Evolutionary conservation across 2,888 invertebrate genomes (phyloP).

Genomic region (Drosophila greeni): DNA sequence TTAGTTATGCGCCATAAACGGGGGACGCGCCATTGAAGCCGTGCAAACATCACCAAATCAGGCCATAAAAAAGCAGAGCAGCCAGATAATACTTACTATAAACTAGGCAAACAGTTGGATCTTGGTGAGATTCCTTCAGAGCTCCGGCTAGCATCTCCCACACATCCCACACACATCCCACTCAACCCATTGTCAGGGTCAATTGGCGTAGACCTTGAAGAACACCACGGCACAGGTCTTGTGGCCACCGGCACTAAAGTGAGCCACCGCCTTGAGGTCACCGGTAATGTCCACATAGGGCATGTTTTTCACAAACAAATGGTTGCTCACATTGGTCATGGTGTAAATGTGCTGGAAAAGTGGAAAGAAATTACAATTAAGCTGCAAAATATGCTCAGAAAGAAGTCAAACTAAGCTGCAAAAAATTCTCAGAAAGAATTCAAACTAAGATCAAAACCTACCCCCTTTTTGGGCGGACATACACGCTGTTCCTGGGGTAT

Average conservation of each 20-base stretch:
- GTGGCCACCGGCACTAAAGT: slow-evolving; percentile 27
- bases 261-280: slow-evolving; percentile 41
- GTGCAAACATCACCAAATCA: slow-evolving; percentile 23
- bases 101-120: slow-evolving; percentile 25
- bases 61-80: slow-evolving; percentile 30
- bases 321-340: slow-evolving; percentile 47
- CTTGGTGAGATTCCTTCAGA: slow-evolving; percentile 9
- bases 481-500: slow-evolving; percentile 24
- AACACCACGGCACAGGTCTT: slow-evolving; percentile 36
- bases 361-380: background rate
- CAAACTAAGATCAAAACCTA: slow-evolving; percentile 21
- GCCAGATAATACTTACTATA: slow-evolving; percentile 22
- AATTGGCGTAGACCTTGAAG: slow-evolving; percentile 19
- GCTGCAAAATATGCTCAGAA: background rate
- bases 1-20: slow-evolving; percentile 37
- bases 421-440: background rate
- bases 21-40: slow-evolving; percentile 32
- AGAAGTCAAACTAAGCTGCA: too few relatives aligned
- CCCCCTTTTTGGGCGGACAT: slow-evolving; percentile 52
- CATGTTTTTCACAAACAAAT: slow-evolving; percentile 29
- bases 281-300: slow-evolving; percentile 44
- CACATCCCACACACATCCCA: too few relatives aligned
- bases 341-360: slow-evolving; percentile 42
- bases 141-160: too few relatives aligned
- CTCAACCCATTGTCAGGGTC: background rate